phyloP scores from a whole-genome alignment of 2,888 invertebrate genomes.

The Cinara cedri region DNA sequence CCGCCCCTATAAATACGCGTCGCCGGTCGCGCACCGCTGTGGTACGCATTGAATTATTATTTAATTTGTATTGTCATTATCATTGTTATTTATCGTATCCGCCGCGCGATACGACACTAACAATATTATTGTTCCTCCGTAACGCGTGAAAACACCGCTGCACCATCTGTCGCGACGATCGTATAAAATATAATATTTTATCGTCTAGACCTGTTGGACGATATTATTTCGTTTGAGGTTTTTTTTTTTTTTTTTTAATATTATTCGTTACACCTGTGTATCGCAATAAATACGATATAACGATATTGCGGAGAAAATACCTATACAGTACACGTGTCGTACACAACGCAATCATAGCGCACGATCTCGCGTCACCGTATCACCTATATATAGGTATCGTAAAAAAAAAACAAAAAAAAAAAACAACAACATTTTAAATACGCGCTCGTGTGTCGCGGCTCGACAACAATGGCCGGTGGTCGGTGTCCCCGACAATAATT shows the following conservation, averaged over 20 bases:
- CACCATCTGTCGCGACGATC: neutral
- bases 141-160: neutral
- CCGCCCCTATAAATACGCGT: neutral
- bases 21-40: too few relatives aligned
- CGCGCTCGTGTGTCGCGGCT: constrained; percentile 3
- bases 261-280: neutral
- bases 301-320: too few relatives aligned
- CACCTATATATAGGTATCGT: neutral
- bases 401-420: neutral
- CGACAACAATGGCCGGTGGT: constrained; percentile 15
- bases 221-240: constrained; percentile 3
- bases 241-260: too few relatives aligned
- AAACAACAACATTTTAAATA: neutral
- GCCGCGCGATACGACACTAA: too few relatives aligned
- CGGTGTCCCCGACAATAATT: constrained; percentile 6
- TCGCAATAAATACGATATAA: too few relatives aligned
- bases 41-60: too few relatives aligned
- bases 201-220: too few relatives aligned
- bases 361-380: constrained; percentile 46
- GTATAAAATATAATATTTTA: neutral
- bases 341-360: constrained; percentile 17
- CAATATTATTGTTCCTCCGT: too few relatives aligned
- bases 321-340: neutral
- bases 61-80: too few relatives aligned
- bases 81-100: too few relatives aligned